phyloP scores from a whole-genome alignment of 2,888 invertebrate species.

The Stenodera caucasica region DNA sequence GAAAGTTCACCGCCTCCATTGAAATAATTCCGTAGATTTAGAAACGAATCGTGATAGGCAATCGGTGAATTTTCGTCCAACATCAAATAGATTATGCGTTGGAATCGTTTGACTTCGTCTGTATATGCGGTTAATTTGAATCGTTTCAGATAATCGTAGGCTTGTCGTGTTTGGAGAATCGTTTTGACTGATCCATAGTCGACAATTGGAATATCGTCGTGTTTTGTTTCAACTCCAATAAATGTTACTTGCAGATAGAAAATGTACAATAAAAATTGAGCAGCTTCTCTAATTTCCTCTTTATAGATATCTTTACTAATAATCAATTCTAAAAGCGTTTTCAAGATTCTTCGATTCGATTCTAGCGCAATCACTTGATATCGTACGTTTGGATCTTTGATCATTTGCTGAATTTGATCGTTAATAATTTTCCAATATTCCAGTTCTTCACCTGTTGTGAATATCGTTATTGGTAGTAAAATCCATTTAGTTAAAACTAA shows the following conservation, averaged over 20 bases:
- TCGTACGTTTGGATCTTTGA: too few species aligned
- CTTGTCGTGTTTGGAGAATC: not conserved
- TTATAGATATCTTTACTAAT: too few species aligned
- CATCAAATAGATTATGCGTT: not conserved
- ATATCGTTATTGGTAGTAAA: too few species aligned
- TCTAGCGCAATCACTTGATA: too few species aligned
- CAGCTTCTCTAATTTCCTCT: too few species aligned
- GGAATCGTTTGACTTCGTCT: not conserved
- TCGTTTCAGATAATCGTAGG: not conserved
- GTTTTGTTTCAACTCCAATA: not conserved
- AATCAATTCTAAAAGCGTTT: too few species aligned
- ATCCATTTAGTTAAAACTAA: not conserved
- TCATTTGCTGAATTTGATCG: too few species aligned
- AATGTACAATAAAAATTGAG: too few species aligned
- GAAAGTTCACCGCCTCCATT: not conserved
- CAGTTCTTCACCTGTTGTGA: too few species aligned
- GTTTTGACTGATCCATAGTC: not conserved
- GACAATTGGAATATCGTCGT: not conserved
- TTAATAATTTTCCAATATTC: too few species aligned
- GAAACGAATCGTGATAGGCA: not conserved
- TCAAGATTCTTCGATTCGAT: too few species aligned
- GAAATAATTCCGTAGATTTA: not conserved
- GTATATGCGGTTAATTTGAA: not conserved
- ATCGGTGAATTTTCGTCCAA: not conserved
- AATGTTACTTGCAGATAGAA: too few species aligned